Evolutionary conservation across 1,140 invertebrate genomes (phyloP).

Genomic region (Artemia franciscana): DNA sequence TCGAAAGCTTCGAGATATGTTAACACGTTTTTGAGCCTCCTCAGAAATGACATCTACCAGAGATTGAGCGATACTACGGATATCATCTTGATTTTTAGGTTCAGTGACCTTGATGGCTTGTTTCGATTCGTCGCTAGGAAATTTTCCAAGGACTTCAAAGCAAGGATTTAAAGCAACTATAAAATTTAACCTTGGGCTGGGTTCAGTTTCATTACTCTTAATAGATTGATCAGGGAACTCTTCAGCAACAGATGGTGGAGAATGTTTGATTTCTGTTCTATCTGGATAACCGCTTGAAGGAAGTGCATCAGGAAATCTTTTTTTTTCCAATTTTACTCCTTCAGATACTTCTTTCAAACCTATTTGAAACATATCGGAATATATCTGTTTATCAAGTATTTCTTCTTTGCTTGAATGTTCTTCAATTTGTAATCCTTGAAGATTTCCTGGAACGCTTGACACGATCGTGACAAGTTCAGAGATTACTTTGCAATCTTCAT

Average conservation of each 20-base stretch:
- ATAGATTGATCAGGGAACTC: background rate
- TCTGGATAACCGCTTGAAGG: conserved; percentile 24
- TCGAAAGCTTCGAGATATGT: too few species aligned
- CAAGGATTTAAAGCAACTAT: background rate
- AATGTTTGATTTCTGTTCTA: conserved; percentile 13
- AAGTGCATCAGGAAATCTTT: too few species aligned
- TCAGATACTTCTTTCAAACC: conserved; percentile 25
- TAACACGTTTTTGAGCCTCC: background rate
- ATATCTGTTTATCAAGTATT: background rate
- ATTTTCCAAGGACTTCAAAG: background rate
- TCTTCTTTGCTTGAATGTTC: background rate
- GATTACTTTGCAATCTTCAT: conserved; percentile 17
- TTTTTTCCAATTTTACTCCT: conserved; percentile 27
- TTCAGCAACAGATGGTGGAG: background rate
- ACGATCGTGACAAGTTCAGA: conserved; percentile 9
- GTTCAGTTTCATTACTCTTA: background rate
- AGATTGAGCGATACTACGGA: background rate
- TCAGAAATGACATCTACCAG: background rate
- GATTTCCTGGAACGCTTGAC: background rate
- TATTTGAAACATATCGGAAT: conserved; percentile 15
- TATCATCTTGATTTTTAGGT: background rate
- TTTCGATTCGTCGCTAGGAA: conserved; percentile 4
- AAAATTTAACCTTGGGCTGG: background rate
- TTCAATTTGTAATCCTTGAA: background rate
- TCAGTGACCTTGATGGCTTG: conserved; percentile 9